Percentiles rank a stretch among this genome's conserved stretches.
Conservation (phyloP, 92 coral and sea anemone species). For the Pocillopora grandis region DNA sequence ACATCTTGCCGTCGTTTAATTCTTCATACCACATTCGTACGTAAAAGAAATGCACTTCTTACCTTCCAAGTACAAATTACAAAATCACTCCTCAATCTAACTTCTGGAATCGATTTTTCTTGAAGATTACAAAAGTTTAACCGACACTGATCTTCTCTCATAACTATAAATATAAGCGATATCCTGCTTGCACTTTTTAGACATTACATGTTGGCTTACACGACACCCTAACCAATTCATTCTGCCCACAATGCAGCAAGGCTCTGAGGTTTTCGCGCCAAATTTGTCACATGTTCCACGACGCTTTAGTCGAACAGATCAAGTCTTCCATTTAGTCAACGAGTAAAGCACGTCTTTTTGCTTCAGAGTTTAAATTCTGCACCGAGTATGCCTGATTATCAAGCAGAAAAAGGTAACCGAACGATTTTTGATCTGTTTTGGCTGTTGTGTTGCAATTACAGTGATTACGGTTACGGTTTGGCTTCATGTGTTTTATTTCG, state of each 20-base stretch:
- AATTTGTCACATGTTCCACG: constrained; percentile 91
- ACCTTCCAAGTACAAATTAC: constrained; percentile 56
- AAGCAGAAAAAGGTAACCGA: constrained; percentile 76
- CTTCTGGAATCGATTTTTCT: constrained; percentile 29
- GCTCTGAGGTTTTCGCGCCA: constrained; percentile 91
- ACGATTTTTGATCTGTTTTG: neutral
- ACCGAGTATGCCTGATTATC: constrained; percentile 83
- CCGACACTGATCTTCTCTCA: constrained; percentile 8
- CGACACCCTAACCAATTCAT: too few species aligned
- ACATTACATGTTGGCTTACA: too few species aligned
- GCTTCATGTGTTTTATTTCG: constrained; percentile 4
- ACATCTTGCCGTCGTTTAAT: too few species aligned
- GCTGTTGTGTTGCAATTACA: neutral
- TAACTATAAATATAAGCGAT: too few species aligned
- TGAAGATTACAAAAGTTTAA: constrained; percentile 28
- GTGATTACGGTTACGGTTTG: neutral
- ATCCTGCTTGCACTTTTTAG: too few species aligned
- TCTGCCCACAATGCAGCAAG: constrained; percentile 63
- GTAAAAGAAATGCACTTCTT: neutral
- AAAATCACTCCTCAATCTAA: constrained; percentile 30
- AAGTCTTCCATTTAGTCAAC: neutral
- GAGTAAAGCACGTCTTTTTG: neutral
- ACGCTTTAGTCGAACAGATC: neutral
- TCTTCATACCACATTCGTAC: too few species aligned
- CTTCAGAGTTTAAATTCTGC: neutral